Evolutionary conservation across 2,113 vertebrate species (phyloP).

Genomic region (Heptranchias perlo): DNA sequence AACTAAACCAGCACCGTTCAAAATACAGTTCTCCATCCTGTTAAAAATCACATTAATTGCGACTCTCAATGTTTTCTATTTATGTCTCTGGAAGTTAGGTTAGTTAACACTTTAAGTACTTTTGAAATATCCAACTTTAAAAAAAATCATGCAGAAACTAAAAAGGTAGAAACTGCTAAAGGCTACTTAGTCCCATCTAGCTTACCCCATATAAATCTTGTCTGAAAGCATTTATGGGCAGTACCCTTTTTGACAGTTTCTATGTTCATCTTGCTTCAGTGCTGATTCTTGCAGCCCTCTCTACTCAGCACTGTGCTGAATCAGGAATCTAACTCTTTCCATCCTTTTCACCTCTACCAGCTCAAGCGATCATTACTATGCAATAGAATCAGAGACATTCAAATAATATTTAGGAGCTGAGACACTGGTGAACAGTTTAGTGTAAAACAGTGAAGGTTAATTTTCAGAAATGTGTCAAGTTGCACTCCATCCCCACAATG

Average conservation of each 20-base stretch:
- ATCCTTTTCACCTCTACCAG: not conserved
- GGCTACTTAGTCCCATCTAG: not conserved
- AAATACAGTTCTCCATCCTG: not conserved
- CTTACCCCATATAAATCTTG: not conserved
- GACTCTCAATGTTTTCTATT: not conserved
- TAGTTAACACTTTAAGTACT: not conserved
- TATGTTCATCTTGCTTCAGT: not conserved
- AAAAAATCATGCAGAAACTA: not conserved
- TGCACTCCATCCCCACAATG: not conserved
- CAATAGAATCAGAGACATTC: not conserved
- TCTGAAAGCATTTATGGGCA: not conserved
- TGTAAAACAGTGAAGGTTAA: not conserved
- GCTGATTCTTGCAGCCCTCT: not conserved
- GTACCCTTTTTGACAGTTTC: not conserved
- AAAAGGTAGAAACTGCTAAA: not conserved
- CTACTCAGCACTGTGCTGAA: not conserved
- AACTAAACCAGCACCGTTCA: not conserved
- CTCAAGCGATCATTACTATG: not conserved
- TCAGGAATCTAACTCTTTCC: not conserved
- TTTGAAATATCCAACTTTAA: not conserved
- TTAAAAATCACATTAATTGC: not conserved
- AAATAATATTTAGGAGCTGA: not conserved
- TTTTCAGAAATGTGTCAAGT: not conserved
- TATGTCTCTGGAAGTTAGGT: not conserved
- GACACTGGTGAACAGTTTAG: not conserved